Evolutionary conservation across 2,113 vertebrate species (phyloP).

Genomic region (Rynchops niger): DNA sequence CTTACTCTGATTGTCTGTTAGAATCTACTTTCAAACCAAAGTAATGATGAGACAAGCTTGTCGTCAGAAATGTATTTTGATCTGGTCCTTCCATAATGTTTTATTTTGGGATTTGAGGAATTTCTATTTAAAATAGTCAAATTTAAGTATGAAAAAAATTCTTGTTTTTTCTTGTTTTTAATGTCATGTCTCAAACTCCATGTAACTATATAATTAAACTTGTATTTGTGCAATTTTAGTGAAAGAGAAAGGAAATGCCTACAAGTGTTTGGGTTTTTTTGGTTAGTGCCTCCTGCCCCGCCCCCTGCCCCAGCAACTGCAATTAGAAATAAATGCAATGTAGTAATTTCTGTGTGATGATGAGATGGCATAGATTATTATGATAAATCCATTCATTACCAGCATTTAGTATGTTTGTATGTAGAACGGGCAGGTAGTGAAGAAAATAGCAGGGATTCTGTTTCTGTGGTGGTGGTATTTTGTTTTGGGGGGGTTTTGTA

Average conservation of each 20-base stretch:
- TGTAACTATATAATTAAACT: neutral
- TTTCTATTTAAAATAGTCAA: neutral
- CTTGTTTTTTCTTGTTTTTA: neutral
- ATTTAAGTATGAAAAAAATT: neutral
- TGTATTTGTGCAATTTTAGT: neutral
- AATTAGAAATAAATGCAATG: neutral
- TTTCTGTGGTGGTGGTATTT: neutral
- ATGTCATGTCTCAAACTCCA: neutral
- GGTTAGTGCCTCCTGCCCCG: no score
- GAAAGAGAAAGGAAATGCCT: neutral
- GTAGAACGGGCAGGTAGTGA: neutral
- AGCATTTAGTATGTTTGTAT: neutral
- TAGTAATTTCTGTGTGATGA: neutral
- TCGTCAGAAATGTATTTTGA: neutral
- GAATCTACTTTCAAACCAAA: neutral
- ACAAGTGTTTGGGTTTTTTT: neutral
- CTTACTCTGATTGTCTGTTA: neutral
- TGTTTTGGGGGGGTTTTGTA: neutral
- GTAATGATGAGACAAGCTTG: neutral
- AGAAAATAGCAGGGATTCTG: neutral
- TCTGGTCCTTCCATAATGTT: neutral
- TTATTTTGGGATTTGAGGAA: neutral
- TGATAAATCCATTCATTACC: neutral
- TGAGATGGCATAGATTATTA: neutral
- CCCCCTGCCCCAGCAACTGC: neutral